phyloP scores from a whole-genome alignment of 2,797 vertebrate species.

The Urosaurus nigricauda region DNA sequence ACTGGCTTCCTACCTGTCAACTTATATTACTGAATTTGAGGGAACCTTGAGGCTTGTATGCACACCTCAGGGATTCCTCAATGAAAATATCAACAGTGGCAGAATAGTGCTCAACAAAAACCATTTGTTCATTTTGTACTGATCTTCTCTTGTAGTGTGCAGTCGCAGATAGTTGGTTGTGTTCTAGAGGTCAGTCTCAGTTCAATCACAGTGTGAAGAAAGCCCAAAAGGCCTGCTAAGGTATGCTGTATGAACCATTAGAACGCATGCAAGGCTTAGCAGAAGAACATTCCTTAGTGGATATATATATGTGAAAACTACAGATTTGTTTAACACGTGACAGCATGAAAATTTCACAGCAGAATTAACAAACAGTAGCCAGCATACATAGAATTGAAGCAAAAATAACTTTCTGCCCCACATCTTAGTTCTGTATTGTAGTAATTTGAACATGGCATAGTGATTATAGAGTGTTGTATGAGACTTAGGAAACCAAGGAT shows the following conservation, averaged over 20 bases:
- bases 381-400: neutral
- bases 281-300: neutral
- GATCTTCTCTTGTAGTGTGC: neutral
- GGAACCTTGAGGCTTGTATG: neutral
- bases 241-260: too few relatives aligned
- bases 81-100: neutral
- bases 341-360: neutral
- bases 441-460: too few relatives aligned
- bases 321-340: neutral
- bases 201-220: neutral
- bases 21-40: neutral
- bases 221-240: neutral
- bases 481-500: too few relatives aligned
- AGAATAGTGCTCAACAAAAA: too few relatives aligned
- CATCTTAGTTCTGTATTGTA: too few relatives aligned
- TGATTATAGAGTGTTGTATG: too few relatives aligned
- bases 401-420: neutral
- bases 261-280: neutral
- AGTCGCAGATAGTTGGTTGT: neutral
- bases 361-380: neutral
- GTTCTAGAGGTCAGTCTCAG: neutral
- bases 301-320: neutral
- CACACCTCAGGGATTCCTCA: neutral
- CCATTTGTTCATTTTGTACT: too few relatives aligned
- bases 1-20: too few relatives aligned